Conservation (phyloP, 2,797 vertebrate genomes). For the Peromyscus aztecus region DNA sequence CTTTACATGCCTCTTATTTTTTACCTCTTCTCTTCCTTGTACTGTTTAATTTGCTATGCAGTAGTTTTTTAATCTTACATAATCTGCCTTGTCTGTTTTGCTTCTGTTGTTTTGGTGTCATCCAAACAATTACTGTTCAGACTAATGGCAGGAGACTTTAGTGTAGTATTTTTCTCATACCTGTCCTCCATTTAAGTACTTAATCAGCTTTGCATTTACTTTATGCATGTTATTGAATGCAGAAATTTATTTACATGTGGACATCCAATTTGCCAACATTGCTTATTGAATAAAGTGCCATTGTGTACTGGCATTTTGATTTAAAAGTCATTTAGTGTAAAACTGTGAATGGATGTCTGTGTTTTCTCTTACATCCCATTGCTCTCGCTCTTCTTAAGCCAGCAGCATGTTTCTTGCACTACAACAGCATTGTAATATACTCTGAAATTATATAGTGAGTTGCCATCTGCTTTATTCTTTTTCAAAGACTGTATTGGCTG, state of each 20-base stretch:
- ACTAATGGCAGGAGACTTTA: background rate
- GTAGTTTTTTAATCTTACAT: background rate
- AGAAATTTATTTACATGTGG: background rate
- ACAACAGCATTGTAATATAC: background rate
- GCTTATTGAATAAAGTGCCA: background rate
- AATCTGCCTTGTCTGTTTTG: background rate
- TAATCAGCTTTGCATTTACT: background rate
- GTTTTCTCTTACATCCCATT: background rate
- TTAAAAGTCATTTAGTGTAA: background rate
- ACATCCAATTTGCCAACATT: background rate
- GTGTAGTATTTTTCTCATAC: background rate
- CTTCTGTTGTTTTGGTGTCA: background rate
- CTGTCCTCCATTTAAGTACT: background rate
- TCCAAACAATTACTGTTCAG: background rate
- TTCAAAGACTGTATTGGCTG: background rate
- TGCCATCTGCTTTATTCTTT: background rate
- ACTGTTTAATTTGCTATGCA: background rate
- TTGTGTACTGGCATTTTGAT: background rate
- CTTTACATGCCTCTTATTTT: background rate
- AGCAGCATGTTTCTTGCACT: background rate
- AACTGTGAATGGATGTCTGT: background rate
- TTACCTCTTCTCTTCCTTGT: background rate
- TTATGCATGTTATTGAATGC: background rate
- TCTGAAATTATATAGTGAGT: background rate
- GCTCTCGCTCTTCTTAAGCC: background rate